phyloP scores from a whole-genome alignment of 2,113 vertebrate genomes.

The Sapajus apella region DNA sequence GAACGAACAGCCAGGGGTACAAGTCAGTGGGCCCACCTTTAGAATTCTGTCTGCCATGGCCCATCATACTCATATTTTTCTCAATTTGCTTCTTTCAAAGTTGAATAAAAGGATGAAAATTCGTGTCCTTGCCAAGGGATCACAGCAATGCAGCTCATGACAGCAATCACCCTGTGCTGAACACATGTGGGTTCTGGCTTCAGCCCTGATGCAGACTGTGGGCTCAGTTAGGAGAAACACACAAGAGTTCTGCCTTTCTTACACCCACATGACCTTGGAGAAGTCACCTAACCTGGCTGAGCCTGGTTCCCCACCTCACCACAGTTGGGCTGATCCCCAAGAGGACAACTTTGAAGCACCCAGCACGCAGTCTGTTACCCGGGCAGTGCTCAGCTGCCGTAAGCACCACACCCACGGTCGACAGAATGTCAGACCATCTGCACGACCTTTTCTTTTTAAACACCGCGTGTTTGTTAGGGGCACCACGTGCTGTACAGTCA shows the following conservation, averaged over 20 bases:
- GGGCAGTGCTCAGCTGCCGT: rapidly evolving
- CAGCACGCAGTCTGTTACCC: background rate
- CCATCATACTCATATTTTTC: background rate
- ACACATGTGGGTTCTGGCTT: rapidly evolving
- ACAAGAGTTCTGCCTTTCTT: background rate
- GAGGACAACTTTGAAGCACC: background rate
- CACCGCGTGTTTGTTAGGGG: background rate
- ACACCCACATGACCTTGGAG: background rate
- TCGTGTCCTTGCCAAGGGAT: rapidly evolving
- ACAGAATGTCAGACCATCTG: background rate
- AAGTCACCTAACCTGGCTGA: background rate
- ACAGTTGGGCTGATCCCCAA: background rate
- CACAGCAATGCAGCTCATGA: too few species aligned
- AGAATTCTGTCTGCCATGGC: background rate
- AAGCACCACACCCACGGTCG: background rate
- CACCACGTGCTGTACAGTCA: background rate
- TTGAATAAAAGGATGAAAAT: background rate
- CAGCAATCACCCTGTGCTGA: background rate
- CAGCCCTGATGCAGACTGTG: background rate
- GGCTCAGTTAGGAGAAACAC: background rate
- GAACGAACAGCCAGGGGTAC: background rate
- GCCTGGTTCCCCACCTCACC: rapidly evolving
- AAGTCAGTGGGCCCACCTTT: background rate
- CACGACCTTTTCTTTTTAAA: background rate
- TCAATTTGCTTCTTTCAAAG: background rate